These are phyloP conservation scores for Allygus modestus DNA, from an alignment of 2,888 invertebrate species.

Conservation along the genomic window DNA sequence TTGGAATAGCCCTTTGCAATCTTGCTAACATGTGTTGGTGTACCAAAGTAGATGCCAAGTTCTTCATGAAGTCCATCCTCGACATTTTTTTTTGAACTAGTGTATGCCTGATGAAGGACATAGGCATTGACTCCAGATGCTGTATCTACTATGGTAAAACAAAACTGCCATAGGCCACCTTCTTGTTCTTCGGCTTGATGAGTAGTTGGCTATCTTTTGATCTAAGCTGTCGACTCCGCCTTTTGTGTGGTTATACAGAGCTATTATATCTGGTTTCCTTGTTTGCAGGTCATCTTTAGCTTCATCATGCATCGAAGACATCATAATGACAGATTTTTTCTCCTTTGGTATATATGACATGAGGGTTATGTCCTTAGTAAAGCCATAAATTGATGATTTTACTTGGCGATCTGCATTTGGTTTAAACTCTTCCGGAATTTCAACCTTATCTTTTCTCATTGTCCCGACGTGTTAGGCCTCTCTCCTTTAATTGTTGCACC, in stretches of 20 bases:
- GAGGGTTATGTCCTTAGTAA: constrained; percentile 65
- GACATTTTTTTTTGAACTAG: neutral
- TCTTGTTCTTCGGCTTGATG: constrained; percentile 57
- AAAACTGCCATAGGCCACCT: constrained; percentile 65
- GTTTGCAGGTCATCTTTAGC: constrained; percentile 21
- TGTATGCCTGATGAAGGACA: constrained; percentile 43
- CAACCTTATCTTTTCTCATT: constrained; percentile 64
- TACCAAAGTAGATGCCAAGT: constrained; percentile 14
- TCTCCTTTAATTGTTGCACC: constrained; percentile 65
- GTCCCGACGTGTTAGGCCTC: constrained; percentile 62
- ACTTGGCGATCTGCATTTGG: constrained; percentile 52
- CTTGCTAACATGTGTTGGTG: constrained; percentile 15
- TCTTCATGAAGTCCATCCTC: constrained; percentile 6
- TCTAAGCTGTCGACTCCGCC: constrained; percentile 53
- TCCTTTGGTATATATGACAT: constrained; percentile 58
- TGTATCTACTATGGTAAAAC: constrained; percentile 60
- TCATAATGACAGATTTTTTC: constrained; percentile 57
- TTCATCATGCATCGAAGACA: constrained; percentile 65
- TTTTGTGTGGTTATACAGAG: too few species aligned
- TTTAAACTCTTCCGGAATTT: constrained; percentile 65
- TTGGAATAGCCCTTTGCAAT: constrained; percentile 5
- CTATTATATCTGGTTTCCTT: too few species aligned
- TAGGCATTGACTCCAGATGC: constrained; percentile 59
- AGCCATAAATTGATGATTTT: constrained; percentile 62
- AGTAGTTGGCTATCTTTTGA: constrained; percentile 61